Percentiles rank a stretch among this genome's conserved stretches.
These are phyloP conservation scores for Phalanger gymnotis DNA, from an alignment of 2,797 vertebrate species.

Conservation along the genomic window DNA sequence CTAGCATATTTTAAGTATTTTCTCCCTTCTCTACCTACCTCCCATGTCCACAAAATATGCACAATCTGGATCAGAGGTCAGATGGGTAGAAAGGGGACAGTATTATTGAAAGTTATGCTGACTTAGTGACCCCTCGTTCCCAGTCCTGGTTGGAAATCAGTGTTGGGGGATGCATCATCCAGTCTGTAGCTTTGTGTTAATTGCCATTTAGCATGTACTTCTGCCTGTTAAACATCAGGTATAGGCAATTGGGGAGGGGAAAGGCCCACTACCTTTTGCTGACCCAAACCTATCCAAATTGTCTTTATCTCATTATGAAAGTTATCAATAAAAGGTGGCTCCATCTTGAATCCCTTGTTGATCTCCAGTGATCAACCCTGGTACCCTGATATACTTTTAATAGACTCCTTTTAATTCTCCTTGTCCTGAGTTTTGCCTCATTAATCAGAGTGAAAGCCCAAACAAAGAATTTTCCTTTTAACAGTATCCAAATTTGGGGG, in stretches of 20 bases:
- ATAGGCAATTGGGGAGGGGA: background rate
- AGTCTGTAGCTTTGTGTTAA: background rate
- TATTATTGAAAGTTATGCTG: background rate
- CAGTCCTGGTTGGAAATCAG: background rate
- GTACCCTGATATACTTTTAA: background rate
- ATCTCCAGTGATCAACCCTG: background rate
- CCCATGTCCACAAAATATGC: background rate
- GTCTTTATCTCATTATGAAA: background rate
- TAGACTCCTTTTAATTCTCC: background rate
- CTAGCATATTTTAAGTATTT: constrained; percentile 2
- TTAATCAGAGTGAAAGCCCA: background rate
- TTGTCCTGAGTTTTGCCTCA: background rate
- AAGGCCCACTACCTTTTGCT: background rate
- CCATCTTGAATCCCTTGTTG: background rate
- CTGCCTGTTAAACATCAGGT: background rate
- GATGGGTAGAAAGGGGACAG: background rate
- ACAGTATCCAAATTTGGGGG: constrained; percentile 21
- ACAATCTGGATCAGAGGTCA: background rate
- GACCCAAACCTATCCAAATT: background rate
- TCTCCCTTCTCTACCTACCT: background rate
- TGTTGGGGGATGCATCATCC: background rate
- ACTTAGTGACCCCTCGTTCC: background rate
- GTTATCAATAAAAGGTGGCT: background rate
- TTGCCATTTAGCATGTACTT: background rate
- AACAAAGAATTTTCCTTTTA: background rate